Base-by-base conservation (phyloP, 2,888 invertebrate genomes). In the Eristalis tenax region DNA sequence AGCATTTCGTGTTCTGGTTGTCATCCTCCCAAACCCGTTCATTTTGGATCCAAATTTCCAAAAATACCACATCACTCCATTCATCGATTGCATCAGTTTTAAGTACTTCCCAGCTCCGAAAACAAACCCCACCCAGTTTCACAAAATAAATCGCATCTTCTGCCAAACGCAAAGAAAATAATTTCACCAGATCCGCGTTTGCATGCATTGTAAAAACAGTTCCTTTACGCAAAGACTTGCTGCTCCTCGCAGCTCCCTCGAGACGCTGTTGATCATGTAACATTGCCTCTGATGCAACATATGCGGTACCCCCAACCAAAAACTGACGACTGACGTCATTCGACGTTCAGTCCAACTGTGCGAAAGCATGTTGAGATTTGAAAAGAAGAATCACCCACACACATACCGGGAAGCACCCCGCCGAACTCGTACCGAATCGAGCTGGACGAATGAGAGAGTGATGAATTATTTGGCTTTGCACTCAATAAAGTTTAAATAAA, bases 401-500 rank as follows among this genome's bases (percentile, higher is more conserved):
- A 56, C 56, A 69, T 35, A 43, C 32, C 28, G 6, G n/a, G 50
- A 50, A 50, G 50, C 50, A 50, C 50, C 18, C 50, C 50, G 32
- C 35, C 32, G 64, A 18, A 65, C 63, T 13, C 50, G 50, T n/a
- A 50, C 6, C 50, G 8, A n/a, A 18, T 18, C 50, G 50, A 50
- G 50, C 50, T 18, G 50, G 50, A 50, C 50, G 50, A 18, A 18
- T 18, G 50, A 50, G 35, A 32, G 64, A 64, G 69, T 76, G 82
- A 82, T 82, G 75, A 82, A 82, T 82, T 82, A 76, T 82, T 70
- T 76, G 43, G 22, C 76, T 82, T 82, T 82, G 64, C 75, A 82
- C 81, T 82, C 75, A 70, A 76, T 76, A 82, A 82, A 76, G 43
- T 64, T 75, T 56, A 75, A 57, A 70, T 28, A 61, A 74, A 66